Percentiles rank a stretch among this genome's conserved stretches.
Conservation (phyloP, 2,888 invertebrate genomes). For the Drosophila demipolita region DNA sequence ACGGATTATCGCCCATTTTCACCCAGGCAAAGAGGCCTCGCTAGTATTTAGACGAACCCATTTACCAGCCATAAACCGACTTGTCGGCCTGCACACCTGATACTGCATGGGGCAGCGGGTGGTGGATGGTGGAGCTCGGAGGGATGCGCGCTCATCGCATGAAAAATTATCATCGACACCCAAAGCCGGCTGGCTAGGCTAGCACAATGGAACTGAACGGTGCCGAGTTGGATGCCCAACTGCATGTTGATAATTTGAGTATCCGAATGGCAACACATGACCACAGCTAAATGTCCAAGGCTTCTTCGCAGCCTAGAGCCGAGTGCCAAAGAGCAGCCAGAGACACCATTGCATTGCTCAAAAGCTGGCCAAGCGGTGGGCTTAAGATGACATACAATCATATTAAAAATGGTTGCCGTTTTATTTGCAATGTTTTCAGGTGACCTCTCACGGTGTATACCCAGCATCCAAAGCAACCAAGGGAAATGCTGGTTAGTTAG, state of each 20-base stretch:
- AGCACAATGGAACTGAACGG: constrained; percentile 58
- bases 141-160: constrained; percentile 65
- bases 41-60: constrained; percentile 81
- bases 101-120: constrained; percentile 4
- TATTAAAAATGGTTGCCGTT: constrained; percentile 83
- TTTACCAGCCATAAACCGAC: constrained; percentile 49
- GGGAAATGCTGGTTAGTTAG: background rate
- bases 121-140: background rate
- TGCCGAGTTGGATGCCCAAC: constrained; percentile 28
- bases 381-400: constrained; percentile 83
- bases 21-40: constrained; percentile 46
- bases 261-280: constrained; percentile 74
- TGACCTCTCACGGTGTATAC: constrained; percentile 64
- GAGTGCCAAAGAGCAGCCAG: constrained; percentile 26
- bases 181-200: constrained; percentile 53
- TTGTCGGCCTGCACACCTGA: constrained; percentile 46
- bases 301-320: constrained; percentile 13
- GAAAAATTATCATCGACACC: constrained; percentile 81
- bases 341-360: constrained; percentile 21
- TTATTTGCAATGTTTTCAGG: constrained; percentile 78
- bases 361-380: constrained; percentile 59
- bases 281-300: constrained; percentile 20
- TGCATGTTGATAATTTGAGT: constrained; percentile 79
- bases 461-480: constrained; percentile 2
- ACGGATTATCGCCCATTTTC: constrained; percentile 82